These are phyloP conservation scores for Ophiodon elongatus DNA, from an alignment of 2,113 vertebrate species.

Conservation along the genomic window DNA sequence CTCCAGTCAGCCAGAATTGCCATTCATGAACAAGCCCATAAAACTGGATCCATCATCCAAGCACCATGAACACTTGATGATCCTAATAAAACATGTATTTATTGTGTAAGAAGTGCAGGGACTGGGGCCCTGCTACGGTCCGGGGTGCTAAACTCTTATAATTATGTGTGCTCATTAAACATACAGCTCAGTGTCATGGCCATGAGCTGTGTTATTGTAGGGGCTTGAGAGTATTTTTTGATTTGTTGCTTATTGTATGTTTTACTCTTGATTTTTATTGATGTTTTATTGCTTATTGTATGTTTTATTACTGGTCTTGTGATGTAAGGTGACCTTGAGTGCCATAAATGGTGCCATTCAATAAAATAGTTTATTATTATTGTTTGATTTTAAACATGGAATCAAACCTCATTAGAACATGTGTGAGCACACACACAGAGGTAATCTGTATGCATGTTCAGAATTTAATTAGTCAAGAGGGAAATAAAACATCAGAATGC, in stretches of 20 bases:
- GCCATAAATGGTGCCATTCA: background rate
- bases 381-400: slow-evolving; percentile 21
- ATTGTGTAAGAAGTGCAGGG: slow-evolving; percentile 17
- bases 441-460: background rate
- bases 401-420: background rate
- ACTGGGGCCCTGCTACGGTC: background rate
- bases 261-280: background rate
- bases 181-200: slow-evolving; percentile 4
- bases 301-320: background rate
- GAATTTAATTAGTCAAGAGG: slow-evolving; percentile 6
- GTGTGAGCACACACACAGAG: background rate
- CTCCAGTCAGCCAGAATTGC: slow-evolving; percentile 1
- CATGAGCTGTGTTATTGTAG: background rate
- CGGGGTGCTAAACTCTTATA: slow-evolving; percentile 14
- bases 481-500: background rate
- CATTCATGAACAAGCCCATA: background rate
- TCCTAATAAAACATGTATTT: slow-evolving; percentile 35
- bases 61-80: slow-evolving; percentile 33
- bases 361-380: background rate
- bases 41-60: slow-evolving; percentile 20
- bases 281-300: background rate
- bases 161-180: slow-evolving; percentile 36
- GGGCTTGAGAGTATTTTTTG: background rate
- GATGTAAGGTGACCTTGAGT: background rate
- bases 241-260: background rate